Evolutionary conservation across 2,888 invertebrate genomes (phyloP).

Genomic region (Oligia strigilis): DNA sequence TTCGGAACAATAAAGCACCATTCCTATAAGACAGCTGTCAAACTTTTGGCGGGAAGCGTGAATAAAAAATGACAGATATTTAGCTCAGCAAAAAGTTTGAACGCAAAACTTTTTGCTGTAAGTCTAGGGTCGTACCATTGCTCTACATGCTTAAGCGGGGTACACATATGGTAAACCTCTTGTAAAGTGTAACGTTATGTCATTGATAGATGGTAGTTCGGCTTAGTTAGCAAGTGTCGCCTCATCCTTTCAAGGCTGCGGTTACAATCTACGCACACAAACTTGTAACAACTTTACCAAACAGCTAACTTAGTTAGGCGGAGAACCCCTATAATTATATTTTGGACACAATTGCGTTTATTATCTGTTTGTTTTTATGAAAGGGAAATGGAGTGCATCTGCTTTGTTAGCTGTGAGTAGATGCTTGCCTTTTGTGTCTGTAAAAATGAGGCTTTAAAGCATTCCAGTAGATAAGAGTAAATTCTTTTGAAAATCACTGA

Average conservation of each 20-base stretch:
- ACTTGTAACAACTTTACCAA: conserved; percentile 55
- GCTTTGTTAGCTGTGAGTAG: not conserved
- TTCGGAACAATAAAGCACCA: not conserved
- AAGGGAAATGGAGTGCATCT: conserved; percentile 14
- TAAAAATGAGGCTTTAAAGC: not conserved
- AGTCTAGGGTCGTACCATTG: not conserved
- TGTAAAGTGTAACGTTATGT: conserved; percentile 47
- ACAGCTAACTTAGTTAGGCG: conserved; percentile 43
- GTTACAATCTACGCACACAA: conserved; percentile 41
- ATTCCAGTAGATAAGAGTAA: not conserved
- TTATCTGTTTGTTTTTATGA: conserved; percentile 24
- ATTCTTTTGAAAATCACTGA: not conserved
- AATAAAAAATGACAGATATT: not conserved
- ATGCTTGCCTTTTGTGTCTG: not conserved
- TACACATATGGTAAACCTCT: conserved; percentile 34
- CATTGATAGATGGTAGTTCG: conserved; percentile 57
- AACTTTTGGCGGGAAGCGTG: conserved; percentile 14
- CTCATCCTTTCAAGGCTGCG: conserved; percentile 41
- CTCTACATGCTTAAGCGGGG: conserved; percentile 12
- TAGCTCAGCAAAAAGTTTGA: conserved; percentile 23
- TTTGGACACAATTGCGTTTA: conserved; percentile 26
- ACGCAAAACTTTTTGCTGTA: not conserved
- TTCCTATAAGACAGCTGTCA: conserved; percentile 24
- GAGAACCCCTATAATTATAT: conserved; percentile 56
- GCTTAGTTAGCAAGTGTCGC: conserved; percentile 45